Evolutionary conservation across 2,113 vertebrate genomes (phyloP), one percentile per base, ranked within the genome.

Genomic region (Protomyctophum bolini): DNA sequence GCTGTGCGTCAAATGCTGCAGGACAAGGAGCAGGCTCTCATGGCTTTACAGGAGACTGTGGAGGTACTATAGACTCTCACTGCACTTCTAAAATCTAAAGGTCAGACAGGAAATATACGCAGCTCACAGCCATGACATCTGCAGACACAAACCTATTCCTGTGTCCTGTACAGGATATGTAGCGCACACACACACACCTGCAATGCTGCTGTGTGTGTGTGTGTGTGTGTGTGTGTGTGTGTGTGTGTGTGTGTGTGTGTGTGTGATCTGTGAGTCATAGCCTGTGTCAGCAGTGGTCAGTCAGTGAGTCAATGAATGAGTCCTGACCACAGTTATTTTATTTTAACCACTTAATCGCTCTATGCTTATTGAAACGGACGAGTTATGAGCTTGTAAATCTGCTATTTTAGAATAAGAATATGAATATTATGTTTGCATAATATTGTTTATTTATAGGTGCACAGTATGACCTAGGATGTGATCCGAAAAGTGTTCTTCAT

Each of bases 31-130:
- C 84, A 92, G 60, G 83, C 84, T 10, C n/a, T 93, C 58, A 66
- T 92, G 77, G 81, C 88, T 68, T 81, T 94, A 54, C 83, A 91
- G 77, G 91, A 95, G 82, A 94, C 92, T 57, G 87, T 94, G 64
- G 91, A 93, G 93, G 94, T 28, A 63, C 67, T 41, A 41, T 41
- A 6, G 33, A 41, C 33, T 41, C n/a, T n/a, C 46, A 63, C 61
- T 41, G 33, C 33, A 41, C 33, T 10, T 29, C 8, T 2, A 12
- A 6, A 75, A 63, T 69, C 49, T 57, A 1, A 50, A 3, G 29
- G 58, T 33, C 33, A 6, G 21, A 21, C 21, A 21, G 75, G 55
- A 86, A 80, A 62, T 68, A 28, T 4, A 68, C 47, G 49, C 1
- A 12, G 68, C 70, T 80, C 71, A 71, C 64, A 64, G 55, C 52